Conservation (phyloP, 1,140 invertebrate genomes). For the Scaptomyza hsui region DNA sequence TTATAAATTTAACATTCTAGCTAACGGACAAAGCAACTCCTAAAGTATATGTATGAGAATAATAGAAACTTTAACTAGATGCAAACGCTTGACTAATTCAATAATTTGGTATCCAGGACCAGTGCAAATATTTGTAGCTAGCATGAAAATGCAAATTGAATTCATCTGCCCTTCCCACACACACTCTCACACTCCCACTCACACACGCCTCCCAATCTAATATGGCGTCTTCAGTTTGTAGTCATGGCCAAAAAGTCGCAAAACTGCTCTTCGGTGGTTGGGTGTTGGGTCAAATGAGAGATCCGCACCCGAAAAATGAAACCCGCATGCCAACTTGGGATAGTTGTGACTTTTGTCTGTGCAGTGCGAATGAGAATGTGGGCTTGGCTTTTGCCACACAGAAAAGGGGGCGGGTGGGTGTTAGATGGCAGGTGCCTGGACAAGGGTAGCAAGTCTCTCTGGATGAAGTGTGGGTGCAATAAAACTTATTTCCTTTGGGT, state of each 20-base stretch:
- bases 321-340: constrained; percentile 65
- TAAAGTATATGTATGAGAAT: constrained; percentile 1
- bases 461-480: constrained; percentile 36
- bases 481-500: constrained; percentile 58
- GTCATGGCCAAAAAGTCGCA: constrained; percentile 67
- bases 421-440: constrained; percentile 6
- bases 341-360: constrained; percentile 79
- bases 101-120: constrained; percentile 56
- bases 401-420: constrained; percentile 19
- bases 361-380: constrained; percentile 52
- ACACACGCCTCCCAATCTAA: constrained; percentile 44
- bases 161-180: constrained; percentile 31
- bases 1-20: not conserved
- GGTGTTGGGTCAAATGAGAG: constrained; percentile 29
- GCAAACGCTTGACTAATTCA: constrained; percentile 60
- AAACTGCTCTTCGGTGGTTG: constrained; percentile 9
- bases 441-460: constrained; percentile 18
- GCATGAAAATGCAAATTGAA: constrained; percentile 78
- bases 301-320: constrained; percentile 18
- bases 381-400: constrained; percentile 60
- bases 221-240: constrained; percentile 71
- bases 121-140: constrained; percentile 73
- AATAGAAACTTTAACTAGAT: constrained; percentile 7
- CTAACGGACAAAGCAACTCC: not conserved
- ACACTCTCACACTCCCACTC: not conserved